Conservation (phyloP, 2,888 invertebrate species). For the Lasioglossum zephyrum region DNA sequence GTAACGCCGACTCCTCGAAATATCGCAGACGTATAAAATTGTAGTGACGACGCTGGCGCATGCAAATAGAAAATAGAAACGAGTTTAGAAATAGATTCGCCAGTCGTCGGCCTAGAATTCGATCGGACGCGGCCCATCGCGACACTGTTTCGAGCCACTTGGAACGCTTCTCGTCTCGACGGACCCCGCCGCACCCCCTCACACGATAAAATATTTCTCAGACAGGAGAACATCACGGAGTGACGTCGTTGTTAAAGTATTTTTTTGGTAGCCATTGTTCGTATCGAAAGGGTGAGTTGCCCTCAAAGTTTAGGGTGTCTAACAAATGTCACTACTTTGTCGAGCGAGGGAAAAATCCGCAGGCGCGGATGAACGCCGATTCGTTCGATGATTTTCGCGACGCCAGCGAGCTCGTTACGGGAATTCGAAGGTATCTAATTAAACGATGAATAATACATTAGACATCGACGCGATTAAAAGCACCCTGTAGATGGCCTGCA, state of each 20-base stretch:
- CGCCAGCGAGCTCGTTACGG: conserved; percentile 44
- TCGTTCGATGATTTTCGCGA: conserved; percentile 6
- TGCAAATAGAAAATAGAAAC: conserved; percentile 81
- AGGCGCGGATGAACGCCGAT: not conserved
- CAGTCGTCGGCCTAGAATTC: conserved; percentile 78
- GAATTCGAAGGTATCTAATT: conserved; percentile 75
- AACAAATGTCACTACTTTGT: not conserved
- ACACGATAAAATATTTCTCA: not conserved
- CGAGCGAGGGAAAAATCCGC: not conserved
- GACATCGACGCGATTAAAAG: conserved; percentile 78
- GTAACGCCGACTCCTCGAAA: conserved; percentile 72
- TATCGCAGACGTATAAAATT: conserved; percentile 83
- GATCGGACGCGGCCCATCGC: conserved; percentile 70
- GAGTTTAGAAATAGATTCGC: conserved; percentile 78
- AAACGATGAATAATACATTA: conserved; percentile 79
- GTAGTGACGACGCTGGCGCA: conserved; percentile 75
- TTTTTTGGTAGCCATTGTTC: not conserved
- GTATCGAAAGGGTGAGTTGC: not conserved
- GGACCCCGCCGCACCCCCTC: not conserved
- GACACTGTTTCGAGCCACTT: conserved; percentile 53
- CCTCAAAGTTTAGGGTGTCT: not conserved
- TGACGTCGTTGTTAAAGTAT: not conserved
- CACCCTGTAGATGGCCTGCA: conserved; percentile 73
- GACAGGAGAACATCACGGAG: not conserved
- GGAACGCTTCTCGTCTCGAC: conserved; percentile 51